phyloP scores from a whole-genome alignment of 1,140 invertebrate species.

The Zaprionus lachaisei region DNA sequence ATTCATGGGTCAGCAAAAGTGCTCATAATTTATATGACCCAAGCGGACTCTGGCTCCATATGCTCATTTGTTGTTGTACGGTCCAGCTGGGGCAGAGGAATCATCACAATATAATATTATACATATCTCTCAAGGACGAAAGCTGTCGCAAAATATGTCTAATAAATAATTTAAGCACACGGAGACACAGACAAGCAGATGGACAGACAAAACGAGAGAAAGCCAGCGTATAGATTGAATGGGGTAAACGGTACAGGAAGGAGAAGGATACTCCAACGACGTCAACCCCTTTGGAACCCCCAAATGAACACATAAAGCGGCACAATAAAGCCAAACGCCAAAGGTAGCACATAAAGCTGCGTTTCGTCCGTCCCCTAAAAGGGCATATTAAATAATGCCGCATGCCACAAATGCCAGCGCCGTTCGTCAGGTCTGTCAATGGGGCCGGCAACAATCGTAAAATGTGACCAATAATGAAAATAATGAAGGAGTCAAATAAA shows the following conservation, averaged over 20 bases:
- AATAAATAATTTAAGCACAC: conserved; percentile 80
- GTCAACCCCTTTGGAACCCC: conserved; percentile 49
- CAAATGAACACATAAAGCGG: conserved; percentile 73
- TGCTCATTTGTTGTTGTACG: conserved; percentile 20
- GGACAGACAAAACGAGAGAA: not conserved
- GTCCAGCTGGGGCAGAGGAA: conserved; percentile 38
- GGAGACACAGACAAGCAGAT: conserved; percentile 23
- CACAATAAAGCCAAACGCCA: conserved; percentile 58
- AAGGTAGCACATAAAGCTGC: conserved; percentile 42
- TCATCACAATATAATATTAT: conserved; percentile 57
- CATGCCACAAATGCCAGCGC: conserved; percentile 65
- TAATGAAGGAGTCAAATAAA: conserved; percentile 63
- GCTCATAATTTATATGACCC: conserved; percentile 61
- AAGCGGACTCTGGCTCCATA: conserved; percentile 26
- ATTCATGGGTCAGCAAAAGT: conserved; percentile 57
- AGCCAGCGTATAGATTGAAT: not conserved
- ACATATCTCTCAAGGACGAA: conserved; percentile 55
- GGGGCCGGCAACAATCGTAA: conserved; percentile 56
- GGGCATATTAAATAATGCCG: conserved; percentile 70
- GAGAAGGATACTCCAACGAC: not conserved
- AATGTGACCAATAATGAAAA: conserved; percentile 76
- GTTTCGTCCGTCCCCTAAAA: conserved; percentile 10
- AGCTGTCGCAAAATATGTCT: conserved; percentile 74
- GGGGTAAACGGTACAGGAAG: not conserved
- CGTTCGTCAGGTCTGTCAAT: conserved; percentile 9